phyloP scores from a whole-genome alignment of 2,888 invertebrate genomes.

The Lithophane socia region DNA sequence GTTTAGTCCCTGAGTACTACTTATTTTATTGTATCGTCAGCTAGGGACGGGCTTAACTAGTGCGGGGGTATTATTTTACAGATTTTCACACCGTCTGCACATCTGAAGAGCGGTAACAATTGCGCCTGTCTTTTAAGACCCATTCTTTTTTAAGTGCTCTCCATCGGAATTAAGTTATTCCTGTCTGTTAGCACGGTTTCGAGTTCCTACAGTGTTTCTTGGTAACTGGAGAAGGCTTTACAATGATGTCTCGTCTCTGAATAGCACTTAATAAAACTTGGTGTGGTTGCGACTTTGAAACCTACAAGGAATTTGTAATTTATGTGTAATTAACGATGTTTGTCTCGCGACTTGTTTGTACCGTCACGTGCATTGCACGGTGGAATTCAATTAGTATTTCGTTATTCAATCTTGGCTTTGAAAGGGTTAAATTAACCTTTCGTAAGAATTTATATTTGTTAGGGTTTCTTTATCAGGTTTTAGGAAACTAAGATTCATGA shows the following conservation, averaged over 20 bases:
- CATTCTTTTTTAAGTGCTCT: conserved; percentile 82
- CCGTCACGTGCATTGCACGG: conserved; percentile 40
- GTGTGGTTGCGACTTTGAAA: conserved; percentile 60
- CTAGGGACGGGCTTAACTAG: conserved; percentile 80
- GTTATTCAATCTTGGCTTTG: conserved; percentile 51
- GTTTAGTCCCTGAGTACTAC: conserved; percentile 80
- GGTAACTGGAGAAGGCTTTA: conserved; percentile 64
- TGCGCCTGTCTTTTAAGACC: conserved; percentile 78
- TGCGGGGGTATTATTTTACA: conserved; percentile 84
- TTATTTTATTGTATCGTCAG: conserved; percentile 88
- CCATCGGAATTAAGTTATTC: conserved; percentile 83
- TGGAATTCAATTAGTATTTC: conserved; percentile 54
- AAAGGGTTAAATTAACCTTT: conserved; percentile 32
- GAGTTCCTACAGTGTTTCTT: conserved; percentile 69
- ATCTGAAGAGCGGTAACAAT: conserved; percentile 78
- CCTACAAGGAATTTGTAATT: conserved; percentile 60
- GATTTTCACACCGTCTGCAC: conserved; percentile 85
- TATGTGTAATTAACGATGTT: conserved; percentile 60
- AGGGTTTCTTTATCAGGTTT: background rate
- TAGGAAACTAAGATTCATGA: background rate
- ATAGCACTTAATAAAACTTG: conserved; percentile 64
- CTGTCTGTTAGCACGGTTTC: conserved; percentile 72
- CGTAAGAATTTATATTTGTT: conserved; percentile 8
- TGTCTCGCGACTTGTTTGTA: conserved; percentile 52
- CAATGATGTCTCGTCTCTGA: conserved; percentile 64